A percentile compares a stretch with the other conserved stretches of the same genome.
These are phyloP conservation scores for Salticus scenicus DNA, from an alignment of 2,888 invertebrate genomes.

Conservation along the genomic window DNA sequence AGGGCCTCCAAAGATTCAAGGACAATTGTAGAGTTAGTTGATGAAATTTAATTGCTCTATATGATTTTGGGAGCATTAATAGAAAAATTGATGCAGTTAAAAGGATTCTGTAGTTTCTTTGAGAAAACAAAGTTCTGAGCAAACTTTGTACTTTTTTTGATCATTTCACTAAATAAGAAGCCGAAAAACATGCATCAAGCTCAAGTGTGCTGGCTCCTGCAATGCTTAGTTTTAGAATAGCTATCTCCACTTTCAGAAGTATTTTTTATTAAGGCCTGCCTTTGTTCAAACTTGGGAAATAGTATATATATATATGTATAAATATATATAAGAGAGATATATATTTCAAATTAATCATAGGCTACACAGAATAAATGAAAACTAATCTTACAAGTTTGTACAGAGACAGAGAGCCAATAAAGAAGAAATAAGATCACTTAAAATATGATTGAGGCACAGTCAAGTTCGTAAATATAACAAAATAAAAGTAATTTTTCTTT, in stretches of 20 bases:
- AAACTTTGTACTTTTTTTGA: too few species aligned
- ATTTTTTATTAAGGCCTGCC: slow-evolving; percentile 21
- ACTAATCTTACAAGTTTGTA: slow-evolving; percentile 38
- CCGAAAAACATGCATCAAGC: slow-evolving; percentile 66
- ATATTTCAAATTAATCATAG: not conserved
- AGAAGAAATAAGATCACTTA: slow-evolving; percentile 15
- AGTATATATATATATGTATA: not conserved
- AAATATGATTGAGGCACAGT: not conserved
- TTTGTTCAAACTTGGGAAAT: slow-evolving; percentile 50
- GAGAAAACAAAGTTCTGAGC: too few species aligned
- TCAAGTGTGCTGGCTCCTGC: slow-evolving; percentile 65
- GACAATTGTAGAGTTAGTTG: not conserved
- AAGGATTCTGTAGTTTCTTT: not conserved
- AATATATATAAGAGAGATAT: too few species aligned
- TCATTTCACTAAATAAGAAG: slow-evolving; percentile 58
- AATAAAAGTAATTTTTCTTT: too few species aligned
- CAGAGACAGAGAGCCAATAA: slow-evolving; percentile 58
- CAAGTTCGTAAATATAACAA: too few species aligned
- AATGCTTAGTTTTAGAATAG: slow-evolving; percentile 49
- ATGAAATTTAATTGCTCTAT: too few species aligned
- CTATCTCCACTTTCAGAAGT: slow-evolving; percentile 44
- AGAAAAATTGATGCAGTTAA: too few species aligned
- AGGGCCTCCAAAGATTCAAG: slow-evolving; percentile 3
- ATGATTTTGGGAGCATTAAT: too few species aligned
- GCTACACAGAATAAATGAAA: slow-evolving; percentile 18